Base-by-base conservation (phyloP, 2,888 invertebrate genomes). In the Euphydryas editha region DNA sequence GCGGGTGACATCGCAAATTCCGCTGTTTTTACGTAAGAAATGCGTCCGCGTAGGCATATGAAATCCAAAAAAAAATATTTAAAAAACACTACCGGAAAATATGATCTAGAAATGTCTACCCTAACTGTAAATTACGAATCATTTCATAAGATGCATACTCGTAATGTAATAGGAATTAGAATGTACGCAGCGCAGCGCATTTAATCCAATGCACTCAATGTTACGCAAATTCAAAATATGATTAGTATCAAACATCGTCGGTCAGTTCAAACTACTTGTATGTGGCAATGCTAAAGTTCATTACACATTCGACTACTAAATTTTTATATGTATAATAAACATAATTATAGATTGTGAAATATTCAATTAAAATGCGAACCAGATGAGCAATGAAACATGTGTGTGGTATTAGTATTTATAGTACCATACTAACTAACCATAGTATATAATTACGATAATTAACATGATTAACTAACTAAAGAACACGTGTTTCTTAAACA, bases 131-230 rank as follows among this genome's bases (percentile, higher is more conserved):
- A 20, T 47, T 8, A 46, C n/a, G 17, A 42, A 24, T n/a, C 24
- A 18, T 63, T 63, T 42, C 63, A 58, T 63, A 63, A 63, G n/a
- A 57, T 57, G 21, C 49, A 42, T 39, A n/a, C n/a, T n/a, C n/a
- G n/a, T n/a, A 15, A 58, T 37, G 63, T 63, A 63, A 63, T 58
- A 58, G 47, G 63, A 57, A 58, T 63, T 63, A 63, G 63, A 63
- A 63, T 56, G 63, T 58, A 30, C 58, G 24, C 49, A 20, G 20
- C 18, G 20, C 57, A n/a, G 59, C 67, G 64, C 59, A 44, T 64
- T 44, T 56, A 56, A 64, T 57, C 59, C 59, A 64, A 64, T 64
- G 64, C 67, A 64, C 24, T 67, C 60, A 58, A 21, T 7, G 59
- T 67, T 67, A 47, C 67, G 64, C 37, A 67, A 65, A 64, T 17